Conservation (phyloP, 2,797 vertebrate genomes). For the Schizothorax lantsangensis region DNA sequence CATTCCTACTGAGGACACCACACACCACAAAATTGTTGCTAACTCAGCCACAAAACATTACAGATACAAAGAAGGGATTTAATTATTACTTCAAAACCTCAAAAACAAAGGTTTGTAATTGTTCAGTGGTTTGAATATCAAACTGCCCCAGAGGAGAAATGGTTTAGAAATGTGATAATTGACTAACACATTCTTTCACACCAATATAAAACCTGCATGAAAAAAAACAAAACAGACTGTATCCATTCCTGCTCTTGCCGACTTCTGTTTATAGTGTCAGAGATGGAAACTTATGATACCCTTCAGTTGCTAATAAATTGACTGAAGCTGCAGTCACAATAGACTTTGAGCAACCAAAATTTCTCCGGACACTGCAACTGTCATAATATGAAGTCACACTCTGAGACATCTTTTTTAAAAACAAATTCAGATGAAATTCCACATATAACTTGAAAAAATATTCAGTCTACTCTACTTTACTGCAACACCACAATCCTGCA, state of each 20-base stretch:
- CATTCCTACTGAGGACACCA: slow-evolving; percentile 35
- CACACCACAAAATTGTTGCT: background rate
- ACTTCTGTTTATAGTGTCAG: background rate
- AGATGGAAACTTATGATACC: background rate
- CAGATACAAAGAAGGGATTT: background rate
- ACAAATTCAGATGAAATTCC: background rate
- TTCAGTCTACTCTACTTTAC: background rate
- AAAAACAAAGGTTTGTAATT: background rate
- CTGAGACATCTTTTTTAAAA: background rate
- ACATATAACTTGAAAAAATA: background rate
- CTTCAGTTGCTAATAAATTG: background rate
- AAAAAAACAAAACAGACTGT: background rate
- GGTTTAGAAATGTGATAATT: slow-evolving; percentile 11
- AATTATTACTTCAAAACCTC: slow-evolving; percentile 9
- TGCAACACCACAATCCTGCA: background rate
- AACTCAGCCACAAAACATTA: slow-evolving; percentile 6
- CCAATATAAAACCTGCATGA: slow-evolving; percentile 8
- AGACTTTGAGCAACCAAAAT: background rate
- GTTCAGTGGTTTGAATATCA: background rate
- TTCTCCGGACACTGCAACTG: background rate
- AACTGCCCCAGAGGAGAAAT: background rate
- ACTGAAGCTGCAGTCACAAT: background rate
- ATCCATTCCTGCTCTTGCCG: background rate
- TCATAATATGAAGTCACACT: no score
- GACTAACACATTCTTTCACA: slow-evolving; percentile 1